Evolutionary conservation across 2,888 invertebrate genomes (phyloP), one percentile per base, ranked within the genome.

Genomic region (Pristionchus arcanus): DNA sequence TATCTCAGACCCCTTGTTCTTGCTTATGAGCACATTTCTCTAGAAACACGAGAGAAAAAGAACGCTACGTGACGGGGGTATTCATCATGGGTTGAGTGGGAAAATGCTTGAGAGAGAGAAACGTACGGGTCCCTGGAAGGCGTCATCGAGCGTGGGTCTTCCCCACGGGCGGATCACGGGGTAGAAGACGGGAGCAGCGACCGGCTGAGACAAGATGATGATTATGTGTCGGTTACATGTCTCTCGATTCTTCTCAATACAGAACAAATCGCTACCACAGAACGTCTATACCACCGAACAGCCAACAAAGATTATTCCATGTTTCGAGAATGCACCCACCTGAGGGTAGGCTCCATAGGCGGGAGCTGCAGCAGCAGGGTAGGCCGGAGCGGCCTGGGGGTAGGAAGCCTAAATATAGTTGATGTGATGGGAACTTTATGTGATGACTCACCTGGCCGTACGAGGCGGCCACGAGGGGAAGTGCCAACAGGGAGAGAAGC

Each of bases 61-160:
- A 7, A 15, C 13, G 7, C 37, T 74, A 34, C 74, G 37, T 74
- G 37, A 16, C 25, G 74, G 42, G 42, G 42, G 37, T 2, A 34
- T 37, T 16, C 28, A 74, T 25, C 31, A 37, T 25, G 74, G 31
- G 74, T 74, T 74, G 4, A 16, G 34, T 34, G 34, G 37, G 74
- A 74, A 74, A 34, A 37, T 34, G 37, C 37, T 9, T 11, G 34
- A 4, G 74, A 21, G 74, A 74, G 37, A 49, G 15, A 28, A 31
- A 86, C 85, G 42, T 25, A 87, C 87, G 49, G 87, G 87, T 87
- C 87, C 87, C 68, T 87, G 66, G 87, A 87, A 87, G 31, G 34
- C 87, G 49, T 87, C 87, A 66, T 68, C 68, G 87, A 87, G 87
- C 5, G 42, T 68, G 37, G n/a, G 42, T 42, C 68, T 25, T 85